Percentiles rank a stretch among this genome's conserved stretches.
Conservation (phyloP, 2,888 invertebrate species). For the Limnephilus lunatus region DNA sequence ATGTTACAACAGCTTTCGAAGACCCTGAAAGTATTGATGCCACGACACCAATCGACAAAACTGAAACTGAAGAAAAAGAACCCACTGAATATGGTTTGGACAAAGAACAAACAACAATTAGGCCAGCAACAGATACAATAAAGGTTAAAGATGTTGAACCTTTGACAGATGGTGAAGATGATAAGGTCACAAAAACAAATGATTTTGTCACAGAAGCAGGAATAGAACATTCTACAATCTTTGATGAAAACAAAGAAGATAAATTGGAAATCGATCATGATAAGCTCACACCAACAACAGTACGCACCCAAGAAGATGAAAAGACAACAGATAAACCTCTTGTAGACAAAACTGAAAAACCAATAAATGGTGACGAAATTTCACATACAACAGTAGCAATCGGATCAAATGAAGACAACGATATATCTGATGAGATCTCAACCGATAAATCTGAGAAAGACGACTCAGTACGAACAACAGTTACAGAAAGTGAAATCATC, state of each 20-base stretch:
- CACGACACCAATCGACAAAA: not conserved
- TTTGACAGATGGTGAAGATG: not conserved
- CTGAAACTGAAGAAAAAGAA: not conserved
- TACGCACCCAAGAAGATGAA: not conserved
- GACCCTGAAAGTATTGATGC: not conserved
- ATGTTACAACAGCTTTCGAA: not conserved
- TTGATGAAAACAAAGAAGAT: not conserved
- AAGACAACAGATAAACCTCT: not conserved
- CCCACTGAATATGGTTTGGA: not conserved
- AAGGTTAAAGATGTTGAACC: not conserved
- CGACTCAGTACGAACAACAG: not conserved
- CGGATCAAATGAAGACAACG: not conserved
- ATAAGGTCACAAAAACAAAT: not conserved
- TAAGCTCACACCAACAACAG: not conserved
- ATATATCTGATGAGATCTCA: not conserved
- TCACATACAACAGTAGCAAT: not conserved
- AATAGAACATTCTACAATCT: not conserved
- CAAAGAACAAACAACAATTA: not conserved
- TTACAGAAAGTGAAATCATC: not conserved
- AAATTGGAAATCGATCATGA: not conserved
- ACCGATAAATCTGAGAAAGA: not conserved
- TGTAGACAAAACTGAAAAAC: conserved; percentile 2
- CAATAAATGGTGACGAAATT: not conserved
- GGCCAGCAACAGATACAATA: not conserved
- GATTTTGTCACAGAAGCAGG: not conserved